Evolutionary conservation across 2,113 vertebrate genomes (phyloP).

Genomic region (Myiozetetes cayanensis): DNA sequence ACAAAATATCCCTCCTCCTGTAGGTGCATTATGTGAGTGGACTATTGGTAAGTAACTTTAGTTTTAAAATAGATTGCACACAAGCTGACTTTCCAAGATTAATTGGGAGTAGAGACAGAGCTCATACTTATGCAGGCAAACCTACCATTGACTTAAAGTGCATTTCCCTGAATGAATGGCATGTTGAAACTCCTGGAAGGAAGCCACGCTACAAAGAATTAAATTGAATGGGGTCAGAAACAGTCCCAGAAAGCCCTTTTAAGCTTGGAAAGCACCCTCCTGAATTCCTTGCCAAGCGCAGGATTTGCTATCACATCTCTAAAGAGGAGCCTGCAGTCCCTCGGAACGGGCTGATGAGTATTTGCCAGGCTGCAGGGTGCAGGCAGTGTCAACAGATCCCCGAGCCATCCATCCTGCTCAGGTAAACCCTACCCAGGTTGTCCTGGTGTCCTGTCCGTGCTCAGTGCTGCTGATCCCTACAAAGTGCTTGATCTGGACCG

Average conservation of each 20-base stretch:
- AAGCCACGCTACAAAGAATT: constrained; percentile 37
- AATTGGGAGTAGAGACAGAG: not conserved
- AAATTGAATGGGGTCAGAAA: constrained; percentile 48
- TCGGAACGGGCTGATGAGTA: not conserved
- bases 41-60: not conserved
- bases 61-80: not conserved
- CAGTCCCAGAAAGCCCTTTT: constrained; percentile 31
- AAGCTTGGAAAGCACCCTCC: constrained; percentile 23
- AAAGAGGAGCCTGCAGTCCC: not conserved
- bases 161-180: constrained; percentile 43
- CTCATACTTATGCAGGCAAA: constrained; percentile 29
- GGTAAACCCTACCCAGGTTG: not conserved
- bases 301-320: not conserved
- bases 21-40: not conserved
- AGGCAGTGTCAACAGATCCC: not conserved
- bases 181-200: constrained; percentile 36
- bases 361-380: not conserved
- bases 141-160: constrained; percentile 19
- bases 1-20: not conserved
- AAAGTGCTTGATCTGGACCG: not conserved
- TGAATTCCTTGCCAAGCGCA: constrained; percentile 33
- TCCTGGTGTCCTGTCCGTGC: not conserved
- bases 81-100: constrained; percentile 2
- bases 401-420: not conserved
- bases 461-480: not conserved